These are phyloP conservation scores for Orchesella flavescens DNA, from an alignment of 2,888 invertebrate genomes.

Conservation along the genomic window DNA sequence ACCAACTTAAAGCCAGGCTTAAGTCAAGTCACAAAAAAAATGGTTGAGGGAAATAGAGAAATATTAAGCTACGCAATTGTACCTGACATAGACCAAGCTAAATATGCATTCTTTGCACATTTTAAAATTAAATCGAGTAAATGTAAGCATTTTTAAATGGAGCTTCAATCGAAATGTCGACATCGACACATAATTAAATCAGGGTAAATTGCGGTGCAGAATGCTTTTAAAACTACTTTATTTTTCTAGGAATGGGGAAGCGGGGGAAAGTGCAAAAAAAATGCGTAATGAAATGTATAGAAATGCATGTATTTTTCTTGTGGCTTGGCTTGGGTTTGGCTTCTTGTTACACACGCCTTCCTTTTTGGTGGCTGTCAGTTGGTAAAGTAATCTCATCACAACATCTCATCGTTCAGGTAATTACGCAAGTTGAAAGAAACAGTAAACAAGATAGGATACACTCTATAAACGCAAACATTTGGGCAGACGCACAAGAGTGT, in stretches of 20 bases:
- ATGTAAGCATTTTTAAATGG: too few species aligned
- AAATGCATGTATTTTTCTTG: not conserved
- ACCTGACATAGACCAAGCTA: too few species aligned
- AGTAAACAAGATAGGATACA: conserved; percentile 12
- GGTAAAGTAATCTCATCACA: conserved; percentile 12
- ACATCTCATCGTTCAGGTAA: conserved; percentile 48
- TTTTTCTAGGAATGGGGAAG: conserved; percentile 9
- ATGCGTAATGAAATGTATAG: not conserved
- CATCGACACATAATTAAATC: too few species aligned
- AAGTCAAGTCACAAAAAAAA: too few species aligned
- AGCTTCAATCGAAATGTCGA: too few species aligned
- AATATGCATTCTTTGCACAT: too few species aligned
- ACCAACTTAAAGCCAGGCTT: too few species aligned
- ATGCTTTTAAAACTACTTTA: too few species aligned
- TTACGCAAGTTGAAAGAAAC: conserved; percentile 32
- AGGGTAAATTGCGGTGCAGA: too few species aligned
- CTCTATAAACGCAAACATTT: not conserved
- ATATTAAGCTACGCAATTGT: too few species aligned
- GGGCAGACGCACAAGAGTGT: not conserved
- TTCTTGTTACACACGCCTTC: conserved; percentile 25
- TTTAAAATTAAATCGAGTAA: too few species aligned
- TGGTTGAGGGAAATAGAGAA: too few species aligned
- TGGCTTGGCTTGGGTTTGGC: not conserved
- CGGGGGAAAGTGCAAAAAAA: not conserved
- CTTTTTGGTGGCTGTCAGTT: not conserved